phyloP scores from a whole-genome alignment of 2,113 vertebrate genomes.

The Erythrocercus mccallii region DNA sequence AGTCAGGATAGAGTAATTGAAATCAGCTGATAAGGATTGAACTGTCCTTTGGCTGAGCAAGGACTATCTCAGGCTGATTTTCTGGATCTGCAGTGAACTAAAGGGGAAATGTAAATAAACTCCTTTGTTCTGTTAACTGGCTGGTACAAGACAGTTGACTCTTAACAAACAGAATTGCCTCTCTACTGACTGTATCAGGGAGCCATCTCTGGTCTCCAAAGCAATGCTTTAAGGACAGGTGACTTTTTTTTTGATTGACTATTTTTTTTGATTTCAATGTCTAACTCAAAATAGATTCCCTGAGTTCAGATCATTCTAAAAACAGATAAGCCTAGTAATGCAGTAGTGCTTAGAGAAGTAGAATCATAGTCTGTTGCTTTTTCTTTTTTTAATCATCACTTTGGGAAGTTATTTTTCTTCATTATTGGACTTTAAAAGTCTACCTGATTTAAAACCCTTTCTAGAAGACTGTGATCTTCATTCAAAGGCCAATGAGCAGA shows the following conservation, averaged over 20 bases:
- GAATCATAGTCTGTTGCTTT: background rate
- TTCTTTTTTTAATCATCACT: background rate
- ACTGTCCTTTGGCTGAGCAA: background rate
- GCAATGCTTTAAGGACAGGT: background rate
- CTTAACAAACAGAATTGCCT: background rate
- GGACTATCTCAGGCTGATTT: background rate
- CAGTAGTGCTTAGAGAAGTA: background rate
- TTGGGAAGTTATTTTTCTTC: background rate
- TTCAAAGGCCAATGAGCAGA: background rate
- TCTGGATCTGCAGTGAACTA: background rate
- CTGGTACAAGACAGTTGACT: background rate
- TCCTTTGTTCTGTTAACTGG: background rate
- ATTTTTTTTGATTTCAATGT: background rate
- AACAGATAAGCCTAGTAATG: background rate
- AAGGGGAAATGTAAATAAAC: background rate
- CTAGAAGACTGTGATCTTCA: background rate
- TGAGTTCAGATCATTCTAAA: background rate
- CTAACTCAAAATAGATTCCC: background rate
- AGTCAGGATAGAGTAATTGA: fast-evolving
- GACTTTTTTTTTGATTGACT: too few relatives aligned
- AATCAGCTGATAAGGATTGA: background rate
- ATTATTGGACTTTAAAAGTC: background rate
- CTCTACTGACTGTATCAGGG: background rate
- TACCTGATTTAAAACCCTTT: background rate
- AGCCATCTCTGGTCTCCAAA: background rate